Percentiles rank a stretch among this genome's conserved stretches.
Conservation (phyloP, 2,888 invertebrate genomes). For the Bellardia pandia region DNA sequence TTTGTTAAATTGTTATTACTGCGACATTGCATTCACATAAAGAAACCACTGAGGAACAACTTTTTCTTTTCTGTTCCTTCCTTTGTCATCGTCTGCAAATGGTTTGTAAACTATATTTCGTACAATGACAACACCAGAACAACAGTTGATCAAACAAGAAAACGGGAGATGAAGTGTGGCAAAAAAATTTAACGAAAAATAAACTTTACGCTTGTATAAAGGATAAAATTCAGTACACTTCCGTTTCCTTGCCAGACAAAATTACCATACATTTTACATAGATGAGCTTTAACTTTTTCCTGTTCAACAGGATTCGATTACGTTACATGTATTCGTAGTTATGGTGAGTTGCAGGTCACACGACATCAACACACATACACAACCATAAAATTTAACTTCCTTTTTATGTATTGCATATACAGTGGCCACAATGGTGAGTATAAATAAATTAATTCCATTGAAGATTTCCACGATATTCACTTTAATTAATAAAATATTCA, state of each 20-base stretch:
- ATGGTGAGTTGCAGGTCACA: background rate
- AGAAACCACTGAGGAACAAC: background rate
- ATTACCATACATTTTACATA: conserved; percentile 19
- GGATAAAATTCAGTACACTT: conserved; percentile 47
- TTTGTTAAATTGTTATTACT: no score
- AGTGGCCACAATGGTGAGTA: no score
- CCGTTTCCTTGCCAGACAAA: conserved; percentile 40
- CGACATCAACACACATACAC: background rate
- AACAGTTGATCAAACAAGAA: background rate
- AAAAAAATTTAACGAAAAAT: background rate
- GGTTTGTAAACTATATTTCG: background rate
- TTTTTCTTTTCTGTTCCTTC: background rate
- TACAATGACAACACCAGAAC: background rate
- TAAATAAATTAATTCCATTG: no score
- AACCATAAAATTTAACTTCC: conserved; percentile 23
- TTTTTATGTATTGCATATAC: background rate
- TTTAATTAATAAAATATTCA: no score
- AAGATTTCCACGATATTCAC: no score
- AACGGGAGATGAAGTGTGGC: background rate
- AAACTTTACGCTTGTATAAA: conserved; percentile 18
- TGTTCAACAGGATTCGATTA: background rate
- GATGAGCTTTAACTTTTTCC: background rate
- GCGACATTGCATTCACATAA: background rate
- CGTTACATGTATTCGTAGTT: conserved; percentile 15
- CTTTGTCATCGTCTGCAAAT: background rate